phyloP scores from a whole-genome alignment of 2,113 vertebrate species.

The Ascaphus truei region DNA sequence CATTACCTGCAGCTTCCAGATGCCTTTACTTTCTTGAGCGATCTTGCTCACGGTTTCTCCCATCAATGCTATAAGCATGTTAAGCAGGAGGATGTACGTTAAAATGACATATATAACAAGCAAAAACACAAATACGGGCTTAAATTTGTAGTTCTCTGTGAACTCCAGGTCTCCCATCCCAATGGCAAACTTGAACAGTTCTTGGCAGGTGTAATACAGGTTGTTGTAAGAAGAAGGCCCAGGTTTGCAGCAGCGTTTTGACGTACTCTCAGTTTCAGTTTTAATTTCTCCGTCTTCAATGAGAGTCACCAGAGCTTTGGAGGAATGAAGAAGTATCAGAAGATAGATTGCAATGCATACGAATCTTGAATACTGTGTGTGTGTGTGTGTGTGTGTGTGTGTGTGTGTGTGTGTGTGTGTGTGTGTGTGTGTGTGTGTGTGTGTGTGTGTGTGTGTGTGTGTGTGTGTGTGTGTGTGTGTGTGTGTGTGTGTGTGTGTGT shows the following conservation, averaged over 20 bases:
- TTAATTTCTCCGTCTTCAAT: constrained; percentile 68
- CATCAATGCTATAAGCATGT: constrained; percentile 97
- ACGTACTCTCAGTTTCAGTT: neutral
- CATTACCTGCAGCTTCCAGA: constrained; percentile 92
- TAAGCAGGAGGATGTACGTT: constrained; percentile 95
- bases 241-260: constrained; percentile 13
- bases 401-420: too few relatives aligned
- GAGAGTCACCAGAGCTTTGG: constrained; percentile 85
- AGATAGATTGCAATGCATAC: too few relatives aligned
- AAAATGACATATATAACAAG: constrained; percentile 88
- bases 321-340: too few relatives aligned
- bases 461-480: too few relatives aligned
- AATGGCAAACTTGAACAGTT: constrained; percentile 97
- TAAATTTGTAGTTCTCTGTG: constrained; percentile 80
- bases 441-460: too few relatives aligned
- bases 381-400: too few relatives aligned
- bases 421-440: too few relatives aligned
- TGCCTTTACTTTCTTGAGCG: constrained; percentile 78
- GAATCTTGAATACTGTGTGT: too few relatives aligned
- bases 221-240: constrained; percentile 58
- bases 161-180: constrained; percentile 98
- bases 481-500: too few relatives aligned
- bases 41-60: constrained; percentile 85
- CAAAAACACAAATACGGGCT: constrained; percentile 80
- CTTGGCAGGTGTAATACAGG: constrained; percentile 79